Percentiles rank a stretch among this genome's conserved stretches.
These are phyloP conservation scores for Drosophila emarginata DNA, from an alignment of 2,888 invertebrate species.

Conservation along the genomic window DNA sequence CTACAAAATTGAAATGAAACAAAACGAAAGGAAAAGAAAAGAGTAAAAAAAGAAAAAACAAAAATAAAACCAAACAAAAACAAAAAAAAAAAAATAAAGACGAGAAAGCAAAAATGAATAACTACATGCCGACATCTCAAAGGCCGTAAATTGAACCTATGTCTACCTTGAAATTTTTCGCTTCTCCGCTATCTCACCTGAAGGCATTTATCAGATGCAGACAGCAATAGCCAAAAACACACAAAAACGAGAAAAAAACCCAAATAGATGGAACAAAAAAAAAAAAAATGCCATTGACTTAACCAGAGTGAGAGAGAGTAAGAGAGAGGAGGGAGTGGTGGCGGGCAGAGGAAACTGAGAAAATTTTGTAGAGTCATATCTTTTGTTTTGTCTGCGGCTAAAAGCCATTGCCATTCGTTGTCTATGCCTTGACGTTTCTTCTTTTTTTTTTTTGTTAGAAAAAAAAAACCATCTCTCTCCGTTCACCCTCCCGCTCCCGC, in stretches of 20 bases:
- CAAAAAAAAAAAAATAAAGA: slow-evolving; percentile 2
- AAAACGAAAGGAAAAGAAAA: neutral
- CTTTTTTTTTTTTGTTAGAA: slow-evolving; percentile 10
- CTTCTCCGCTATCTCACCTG: slow-evolving; percentile 23
- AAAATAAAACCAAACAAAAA: too few relatives aligned
- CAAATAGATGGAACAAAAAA: slow-evolving; percentile 15
- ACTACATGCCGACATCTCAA: slow-evolving; percentile 54
- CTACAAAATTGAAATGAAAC: slow-evolving; percentile 5
- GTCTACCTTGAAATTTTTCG: slow-evolving; percentile 18
- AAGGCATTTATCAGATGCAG: slow-evolving; percentile 68
- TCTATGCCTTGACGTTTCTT: slow-evolving; percentile 55
- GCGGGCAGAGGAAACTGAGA: slow-evolving; percentile 1
- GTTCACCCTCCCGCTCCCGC: neutral
- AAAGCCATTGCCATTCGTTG: slow-evolving; percentile 28
- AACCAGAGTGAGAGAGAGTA: neutral
- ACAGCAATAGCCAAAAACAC: slow-evolving; percentile 39
- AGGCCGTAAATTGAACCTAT: slow-evolving; percentile 62
- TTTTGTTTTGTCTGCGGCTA: slow-evolving; percentile 52
- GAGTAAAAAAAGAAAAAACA: neutral
- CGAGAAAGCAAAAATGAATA: neutral
- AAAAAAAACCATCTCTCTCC: slow-evolving; percentile 2
- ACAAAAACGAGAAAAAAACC: slow-evolving; percentile 20
- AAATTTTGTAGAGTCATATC: slow-evolving; percentile 36
- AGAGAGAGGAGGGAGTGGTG: neutral
- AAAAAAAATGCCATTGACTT: slow-evolving; percentile 13